Evolutionary conservation across 2,797 vertebrate genomes (phyloP).

Genomic region (Hybognathus amarus): DNA sequence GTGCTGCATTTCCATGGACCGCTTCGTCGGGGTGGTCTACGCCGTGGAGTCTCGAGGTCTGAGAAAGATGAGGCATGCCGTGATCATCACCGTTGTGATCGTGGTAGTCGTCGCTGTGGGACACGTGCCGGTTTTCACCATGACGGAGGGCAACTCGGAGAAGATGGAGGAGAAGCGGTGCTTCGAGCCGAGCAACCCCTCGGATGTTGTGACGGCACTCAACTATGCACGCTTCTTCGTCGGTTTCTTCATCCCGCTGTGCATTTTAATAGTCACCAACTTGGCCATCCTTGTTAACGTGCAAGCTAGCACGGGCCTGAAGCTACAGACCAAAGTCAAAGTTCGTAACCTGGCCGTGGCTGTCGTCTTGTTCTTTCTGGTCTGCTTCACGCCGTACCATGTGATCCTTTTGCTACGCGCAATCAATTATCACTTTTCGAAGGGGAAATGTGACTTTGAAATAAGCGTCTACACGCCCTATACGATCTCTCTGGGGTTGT

Average conservation of each 20-base stretch:
- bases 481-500: constrained; percentile 80
- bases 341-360: constrained; percentile 74
- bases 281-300: constrained; percentile 72
- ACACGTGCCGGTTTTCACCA: constrained; percentile 77
- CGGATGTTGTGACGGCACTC: constrained; percentile 63
- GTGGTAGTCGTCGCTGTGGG: constrained; percentile 67
- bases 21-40: constrained; percentile 82
- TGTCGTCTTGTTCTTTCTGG: constrained; percentile 83
- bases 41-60: constrained; percentile 79
- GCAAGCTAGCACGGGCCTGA: constrained; percentile 74
- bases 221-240: constrained; percentile 77
- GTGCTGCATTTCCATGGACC: constrained; percentile 89
- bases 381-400: constrained; percentile 90
- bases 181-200: constrained; percentile 79
- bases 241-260: constrained; percentile 84
- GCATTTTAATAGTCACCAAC: constrained; percentile 79
- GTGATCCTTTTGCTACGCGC: constrained; percentile 80
- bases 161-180: constrained; percentile 55
- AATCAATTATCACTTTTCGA: constrained; percentile 67
- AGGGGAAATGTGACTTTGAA: constrained; percentile 67
- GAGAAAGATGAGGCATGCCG: constrained; percentile 72
- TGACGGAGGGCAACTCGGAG: constrained; percentile 25
- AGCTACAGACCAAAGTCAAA: constrained; percentile 73
- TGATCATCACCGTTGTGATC: constrained; percentile 56
- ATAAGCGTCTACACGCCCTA: constrained; percentile 73